Conservation (phyloP, 2,797 vertebrate species). For the Sarcophilus harrisii region DNA sequence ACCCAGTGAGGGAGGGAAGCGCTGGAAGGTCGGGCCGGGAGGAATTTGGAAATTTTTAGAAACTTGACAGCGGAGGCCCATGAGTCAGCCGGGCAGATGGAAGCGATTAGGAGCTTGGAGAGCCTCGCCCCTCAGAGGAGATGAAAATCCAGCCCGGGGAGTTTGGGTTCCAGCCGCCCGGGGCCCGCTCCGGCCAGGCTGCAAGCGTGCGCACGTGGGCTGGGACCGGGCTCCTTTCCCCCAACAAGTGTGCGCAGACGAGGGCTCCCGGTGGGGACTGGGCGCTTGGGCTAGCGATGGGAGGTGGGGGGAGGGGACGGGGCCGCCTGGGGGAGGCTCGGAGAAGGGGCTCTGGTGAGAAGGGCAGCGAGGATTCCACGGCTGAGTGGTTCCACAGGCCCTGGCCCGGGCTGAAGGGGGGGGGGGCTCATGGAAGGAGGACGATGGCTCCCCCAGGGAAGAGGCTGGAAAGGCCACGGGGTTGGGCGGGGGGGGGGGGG, state of each 20-base stretch:
- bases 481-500: not conserved
- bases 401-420: not conserved
- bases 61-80: constrained; percentile 61
- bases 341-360: not conserved
- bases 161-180: not conserved
- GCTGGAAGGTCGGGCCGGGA: constrained; percentile 52
- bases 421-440: not conserved
- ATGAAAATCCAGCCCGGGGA: not conserved
- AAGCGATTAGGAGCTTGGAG: constrained; percentile 68
- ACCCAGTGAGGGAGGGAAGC: not conserved
- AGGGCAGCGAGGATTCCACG: not conserved
- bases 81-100: constrained; percentile 76
- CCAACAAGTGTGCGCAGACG: not conserved
- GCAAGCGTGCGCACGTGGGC: not conserved
- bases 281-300: too few species aligned
- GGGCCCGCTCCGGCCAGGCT: not conserved
- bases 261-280: not conserved
- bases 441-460: not conserved
- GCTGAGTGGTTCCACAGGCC: not conserved
- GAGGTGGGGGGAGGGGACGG: too few species aligned
- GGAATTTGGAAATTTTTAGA: constrained; percentile 72
- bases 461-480: not conserved
- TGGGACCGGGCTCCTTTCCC: not conserved
- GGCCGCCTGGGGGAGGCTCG: too few species aligned
- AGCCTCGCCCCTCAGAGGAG: not conserved